Conservation (phyloP, 2,888 invertebrate species). For the Drosophila pegasa region DNA sequence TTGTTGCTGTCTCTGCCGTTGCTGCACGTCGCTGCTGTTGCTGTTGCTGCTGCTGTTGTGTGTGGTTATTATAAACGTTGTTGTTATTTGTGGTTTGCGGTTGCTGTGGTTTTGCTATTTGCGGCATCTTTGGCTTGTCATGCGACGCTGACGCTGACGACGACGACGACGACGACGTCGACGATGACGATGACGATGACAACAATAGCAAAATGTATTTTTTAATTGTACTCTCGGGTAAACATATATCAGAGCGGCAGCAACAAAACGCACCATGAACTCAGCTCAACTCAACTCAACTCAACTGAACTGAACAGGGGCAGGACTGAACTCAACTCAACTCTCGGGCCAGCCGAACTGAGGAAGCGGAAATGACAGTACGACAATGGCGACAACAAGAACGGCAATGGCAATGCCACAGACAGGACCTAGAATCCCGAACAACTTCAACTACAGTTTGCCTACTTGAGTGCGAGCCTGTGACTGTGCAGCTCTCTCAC, state of each 20-base stretch:
- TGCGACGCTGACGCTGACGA: constrained; percentile 51
- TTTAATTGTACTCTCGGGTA: constrained; percentile 80
- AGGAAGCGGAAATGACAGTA: constrained; percentile 78
- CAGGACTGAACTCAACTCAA: neutral
- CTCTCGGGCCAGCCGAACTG: constrained; percentile 45
- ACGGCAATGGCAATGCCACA: constrained; percentile 73
- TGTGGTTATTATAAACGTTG: constrained; percentile 23
- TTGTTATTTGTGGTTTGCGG: constrained; percentile 39
- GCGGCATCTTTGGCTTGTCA: constrained; percentile 79
- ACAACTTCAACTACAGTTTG: constrained; percentile 57
- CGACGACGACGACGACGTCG: constrained; percentile 55
- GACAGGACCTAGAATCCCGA: constrained; percentile 26
- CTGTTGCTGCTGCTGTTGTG: constrained; percentile 8
- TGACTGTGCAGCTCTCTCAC: constrained; percentile 34
- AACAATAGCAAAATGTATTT: constrained; percentile 76
- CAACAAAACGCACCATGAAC: constrained; percentile 59
- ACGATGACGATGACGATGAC: constrained; percentile 64
- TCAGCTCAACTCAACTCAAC: constrained; percentile 37
- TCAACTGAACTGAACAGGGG: neutral
- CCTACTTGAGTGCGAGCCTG: constrained; percentile 53
- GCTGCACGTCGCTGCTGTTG: neutral
- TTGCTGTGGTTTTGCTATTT: constrained; percentile 68
- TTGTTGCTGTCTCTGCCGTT: constrained; percentile 29
- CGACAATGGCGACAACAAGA: constrained; percentile 69
- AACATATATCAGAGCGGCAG: constrained; percentile 69